phyloP scores from a whole-genome alignment of 2,888 invertebrate genomes.

The Ferdinandea cuprea region DNA sequence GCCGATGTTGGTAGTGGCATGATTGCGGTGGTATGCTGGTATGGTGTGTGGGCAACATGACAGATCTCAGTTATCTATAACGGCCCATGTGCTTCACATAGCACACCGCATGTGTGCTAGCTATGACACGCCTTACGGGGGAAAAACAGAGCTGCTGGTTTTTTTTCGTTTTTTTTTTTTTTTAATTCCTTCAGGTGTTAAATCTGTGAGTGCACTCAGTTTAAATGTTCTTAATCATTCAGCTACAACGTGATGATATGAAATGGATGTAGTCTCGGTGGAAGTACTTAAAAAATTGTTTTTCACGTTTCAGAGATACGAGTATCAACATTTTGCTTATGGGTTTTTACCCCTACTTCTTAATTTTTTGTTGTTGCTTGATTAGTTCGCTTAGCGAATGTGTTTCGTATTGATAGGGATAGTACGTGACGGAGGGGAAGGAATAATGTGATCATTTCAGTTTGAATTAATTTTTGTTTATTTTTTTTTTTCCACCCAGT shows the following conservation, averaged over 20 bases:
- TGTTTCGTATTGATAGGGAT: no score
- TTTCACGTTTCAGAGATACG: neutral
- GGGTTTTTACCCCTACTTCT: no score
- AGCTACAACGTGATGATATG: constrained; percentile 7
- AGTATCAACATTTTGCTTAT: neutral
- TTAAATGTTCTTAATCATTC: constrained; percentile 50
- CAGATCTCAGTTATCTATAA: constrained; percentile 37
- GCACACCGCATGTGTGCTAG: neutral
- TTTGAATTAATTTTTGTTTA: no score
- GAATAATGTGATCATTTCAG: no score
- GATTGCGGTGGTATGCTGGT: neutral
- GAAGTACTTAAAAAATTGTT: constrained; percentile 33
- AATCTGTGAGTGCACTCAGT: constrained; percentile 51
- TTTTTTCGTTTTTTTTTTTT: constrained; percentile 13
- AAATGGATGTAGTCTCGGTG: neutral
- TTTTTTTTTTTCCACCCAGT: no score
- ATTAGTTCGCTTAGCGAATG: no score
- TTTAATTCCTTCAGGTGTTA: constrained; percentile 60
- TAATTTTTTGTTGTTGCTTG: no score
- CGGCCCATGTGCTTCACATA: constrained; percentile 22
- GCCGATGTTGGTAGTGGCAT: neutral
- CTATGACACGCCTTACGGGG: neutral
- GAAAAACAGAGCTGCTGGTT: neutral
- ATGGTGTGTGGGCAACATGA: constrained; percentile 12
- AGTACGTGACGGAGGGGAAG: no score